Base-by-base conservation (phyloP, 2,797 vertebrate genomes). In the Poeciliopsis turneri region DNA sequence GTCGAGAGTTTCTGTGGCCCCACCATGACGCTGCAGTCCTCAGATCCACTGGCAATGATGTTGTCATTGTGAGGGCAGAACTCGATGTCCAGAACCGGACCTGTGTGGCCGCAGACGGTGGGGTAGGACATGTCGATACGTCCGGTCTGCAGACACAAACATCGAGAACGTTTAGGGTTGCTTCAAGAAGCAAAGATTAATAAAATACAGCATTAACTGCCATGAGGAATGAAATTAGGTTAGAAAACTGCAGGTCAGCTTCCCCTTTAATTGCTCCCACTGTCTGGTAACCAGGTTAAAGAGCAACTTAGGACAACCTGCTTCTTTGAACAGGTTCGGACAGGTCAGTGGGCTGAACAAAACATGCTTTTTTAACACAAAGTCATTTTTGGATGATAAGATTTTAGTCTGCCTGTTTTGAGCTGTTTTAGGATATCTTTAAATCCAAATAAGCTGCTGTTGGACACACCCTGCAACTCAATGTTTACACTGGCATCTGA, bases 1-100 rank as follows among this genome's bases (percentile, higher is more conserved):
- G 18, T 25, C 8, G 1, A 39, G 57, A 2, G 33, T 23, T 33
- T 18, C 6, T 13, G 1, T 25, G 6, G 45, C 25, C 18, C 74
- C 80, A 97, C 97, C 97, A 98, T 98, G 84, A 97, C 96, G 0
- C 94, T 96, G 91, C 97, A 98, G 91, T 98, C 97, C 92, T 98
- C 97, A 0, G 97, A 98, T 77, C 96, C 95, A 0, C 97, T 98
- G 92, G 97, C 97, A 3, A 98, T 97, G 93, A 98, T 95, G 71
- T 98, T 97, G 92, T 98, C 97, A 1, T 98, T 98, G 90, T 98
- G 97, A 0, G 97, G 97, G 87, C 97, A 98, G 89, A 96, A 98
- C 87, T 97, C 97, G 0, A 98, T 97, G 90, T 98, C 97, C 89
- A 98, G 89, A 51, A 98, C 97, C 0, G 97, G 97, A 2, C 96